Conservation (phyloP, 2,888 invertebrate species). For the Parnassius smintheus region DNA sequence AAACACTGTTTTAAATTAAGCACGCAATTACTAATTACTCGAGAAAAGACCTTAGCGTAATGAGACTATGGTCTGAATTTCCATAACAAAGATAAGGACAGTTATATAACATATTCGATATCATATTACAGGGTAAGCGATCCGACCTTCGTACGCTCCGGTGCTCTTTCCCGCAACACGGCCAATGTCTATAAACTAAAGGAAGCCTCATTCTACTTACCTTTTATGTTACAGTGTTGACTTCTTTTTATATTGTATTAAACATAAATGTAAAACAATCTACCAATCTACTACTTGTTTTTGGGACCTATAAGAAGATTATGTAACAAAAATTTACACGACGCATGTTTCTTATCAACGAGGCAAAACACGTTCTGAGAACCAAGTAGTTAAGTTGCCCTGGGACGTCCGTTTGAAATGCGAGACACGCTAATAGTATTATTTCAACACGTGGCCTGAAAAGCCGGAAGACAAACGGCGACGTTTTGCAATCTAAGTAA, state of each 20-base stretch:
- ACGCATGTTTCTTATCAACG: constrained; percentile 23
- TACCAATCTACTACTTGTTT: not conserved
- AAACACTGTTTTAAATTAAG: constrained; percentile 37
- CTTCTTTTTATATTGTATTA: not conserved
- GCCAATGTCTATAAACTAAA: constrained; percentile 37
- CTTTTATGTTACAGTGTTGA: constrained; percentile 25
- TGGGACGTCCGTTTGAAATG: constrained; percentile 19
- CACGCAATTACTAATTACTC: constrained; percentile 12
- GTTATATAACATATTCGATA: constrained; percentile 66
- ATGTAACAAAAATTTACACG: constrained; percentile 15
- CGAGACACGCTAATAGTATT: constrained; percentile 20
- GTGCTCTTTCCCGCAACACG: constrained; percentile 53
- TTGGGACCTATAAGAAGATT: not conserved
- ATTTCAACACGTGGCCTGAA: constrained; percentile 27
- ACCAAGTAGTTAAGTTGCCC: constrained; percentile 16
- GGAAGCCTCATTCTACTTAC: constrained; percentile 27
- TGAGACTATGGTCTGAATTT: constrained; percentile 44
- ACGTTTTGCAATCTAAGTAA: constrained; percentile 20
- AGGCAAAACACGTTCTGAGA: constrained; percentile 27
- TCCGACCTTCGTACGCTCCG: constrained; percentile 70
- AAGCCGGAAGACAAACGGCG: constrained; percentile 20
- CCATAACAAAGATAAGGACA: constrained; percentile 46
- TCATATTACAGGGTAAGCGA: constrained; percentile 67
- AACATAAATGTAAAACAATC: constrained; percentile 12
- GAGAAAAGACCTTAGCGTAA: constrained; percentile 41